Percentiles rank a stretch among this genome's conserved stretches.
Evolutionary conservation across 2,888 invertebrate species (phyloP).

Genomic region (Lagria hirta): DNA sequence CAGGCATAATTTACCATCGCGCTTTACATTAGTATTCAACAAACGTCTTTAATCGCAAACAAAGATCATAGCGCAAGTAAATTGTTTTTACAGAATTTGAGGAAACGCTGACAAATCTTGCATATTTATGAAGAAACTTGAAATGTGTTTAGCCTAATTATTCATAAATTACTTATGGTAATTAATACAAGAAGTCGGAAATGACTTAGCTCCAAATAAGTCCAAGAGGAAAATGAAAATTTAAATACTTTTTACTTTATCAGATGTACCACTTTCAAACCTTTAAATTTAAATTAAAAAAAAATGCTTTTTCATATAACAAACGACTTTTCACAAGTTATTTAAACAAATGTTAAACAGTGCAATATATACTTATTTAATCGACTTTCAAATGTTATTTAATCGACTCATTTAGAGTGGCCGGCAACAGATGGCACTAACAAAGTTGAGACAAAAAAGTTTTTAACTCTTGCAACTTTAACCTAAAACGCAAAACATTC

Average conservation of each 20-base stretch:
- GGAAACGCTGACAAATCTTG: conserved; percentile 26
- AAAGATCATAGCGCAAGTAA: conserved; percentile 12
- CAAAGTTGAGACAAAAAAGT: no score
- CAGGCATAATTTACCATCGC: conserved; percentile 13
- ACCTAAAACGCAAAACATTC: no score
- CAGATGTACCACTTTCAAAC: conserved; percentile 19
- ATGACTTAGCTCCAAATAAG: conserved; percentile 32
- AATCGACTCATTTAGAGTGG: no score
- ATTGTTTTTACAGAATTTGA: conserved; percentile 15
- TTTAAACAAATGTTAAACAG: no score
- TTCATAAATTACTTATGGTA: conserved; percentile 41
- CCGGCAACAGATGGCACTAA: no score
- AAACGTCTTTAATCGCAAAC: conserved; percentile 13
- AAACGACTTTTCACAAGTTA: no score
- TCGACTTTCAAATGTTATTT: no score
- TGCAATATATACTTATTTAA: no score
- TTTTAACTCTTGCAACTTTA: no score
- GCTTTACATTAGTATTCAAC: conserved; percentile 14
- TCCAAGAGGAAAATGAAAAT: conserved; percentile 37
- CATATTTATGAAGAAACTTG: conserved; percentile 37
- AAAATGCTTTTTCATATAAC: no score
- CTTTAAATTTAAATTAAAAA: no score
- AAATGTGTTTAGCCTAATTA: conserved; percentile 37
- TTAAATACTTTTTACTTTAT: conserved; percentile 36
- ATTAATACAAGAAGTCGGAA: conserved; percentile 37